phyloP scores from a whole-genome alignment of 2,797 vertebrate species.

The Aselliscus stoliczkanus region DNA sequence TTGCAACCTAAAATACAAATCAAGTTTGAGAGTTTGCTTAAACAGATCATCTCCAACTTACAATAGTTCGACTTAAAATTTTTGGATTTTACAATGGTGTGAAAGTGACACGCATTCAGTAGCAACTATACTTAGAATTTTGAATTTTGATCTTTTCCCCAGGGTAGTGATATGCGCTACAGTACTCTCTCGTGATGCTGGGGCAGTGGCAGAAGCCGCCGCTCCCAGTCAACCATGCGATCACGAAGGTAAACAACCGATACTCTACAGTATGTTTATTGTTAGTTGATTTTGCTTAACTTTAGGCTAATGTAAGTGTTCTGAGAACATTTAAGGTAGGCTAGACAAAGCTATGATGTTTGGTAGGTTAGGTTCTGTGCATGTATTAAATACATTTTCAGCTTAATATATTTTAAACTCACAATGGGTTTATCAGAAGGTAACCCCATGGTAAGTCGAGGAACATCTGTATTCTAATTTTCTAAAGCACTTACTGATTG shows the following conservation, averaged over 20 bases:
- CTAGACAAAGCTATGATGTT: neutral
- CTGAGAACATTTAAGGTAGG: neutral
- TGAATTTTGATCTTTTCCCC: neutral
- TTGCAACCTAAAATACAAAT: slow-evolving; percentile 39
- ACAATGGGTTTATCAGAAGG: neutral
- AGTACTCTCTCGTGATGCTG: neutral
- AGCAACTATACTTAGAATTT: neutral
- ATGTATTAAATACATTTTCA: neutral
- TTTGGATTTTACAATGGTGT: neutral
- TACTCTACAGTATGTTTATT: neutral
- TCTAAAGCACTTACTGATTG: slow-evolving; percentile 14
- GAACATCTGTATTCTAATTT: neutral
- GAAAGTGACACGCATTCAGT: neutral
- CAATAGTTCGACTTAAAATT: neutral
- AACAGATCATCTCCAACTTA: neutral
- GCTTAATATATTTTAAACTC: neutral
- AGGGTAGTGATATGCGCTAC: neutral
- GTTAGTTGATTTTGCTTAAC: neutral
- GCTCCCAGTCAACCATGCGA: neutral
- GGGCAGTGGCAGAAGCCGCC: neutral
- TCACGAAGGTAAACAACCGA: neutral
- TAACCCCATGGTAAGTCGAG: neutral
- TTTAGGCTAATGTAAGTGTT: neutral
- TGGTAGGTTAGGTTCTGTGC: neutral
- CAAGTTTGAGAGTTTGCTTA: neutral